Evolutionary conservation across 2,888 invertebrate species (phyloP).

Genomic region (Eilema caniola): DNA sequence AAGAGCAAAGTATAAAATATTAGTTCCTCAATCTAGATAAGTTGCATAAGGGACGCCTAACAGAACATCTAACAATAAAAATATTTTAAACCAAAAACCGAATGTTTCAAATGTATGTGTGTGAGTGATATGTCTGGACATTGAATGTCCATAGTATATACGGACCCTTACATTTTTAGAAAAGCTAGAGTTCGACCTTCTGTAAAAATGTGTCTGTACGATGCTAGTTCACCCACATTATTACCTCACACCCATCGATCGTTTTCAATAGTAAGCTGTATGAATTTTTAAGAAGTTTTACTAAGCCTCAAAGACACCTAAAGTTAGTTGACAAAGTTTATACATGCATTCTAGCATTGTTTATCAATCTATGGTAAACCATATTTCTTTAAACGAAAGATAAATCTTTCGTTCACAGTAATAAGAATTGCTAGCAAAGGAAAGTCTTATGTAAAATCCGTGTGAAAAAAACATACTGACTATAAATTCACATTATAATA

Average conservation of each 20-base stretch:
- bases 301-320: slow-evolving; percentile 33
- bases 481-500: too few relatives aligned
- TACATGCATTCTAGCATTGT: neutral
- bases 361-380: too few relatives aligned
- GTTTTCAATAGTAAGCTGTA: slow-evolving; percentile 45
- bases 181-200: slow-evolving; percentile 29
- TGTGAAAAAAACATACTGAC: too few relatives aligned
- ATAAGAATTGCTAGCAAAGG: too few relatives aligned
- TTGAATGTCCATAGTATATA: slow-evolving; percentile 12
- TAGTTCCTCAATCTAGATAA: neutral
- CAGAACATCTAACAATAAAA: neutral
- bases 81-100: neutral
- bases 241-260: slow-evolving; percentile 42
- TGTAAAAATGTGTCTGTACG: slow-evolving; percentile 34
- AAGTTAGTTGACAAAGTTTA: slow-evolving; percentile 34
- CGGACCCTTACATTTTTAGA: slow-evolving; percentile 16
- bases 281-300: slow-evolving; percentile 37
- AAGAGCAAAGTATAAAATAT: neutral
- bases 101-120: neutral
- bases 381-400: too few relatives aligned
- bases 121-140: neutral
- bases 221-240: slow-evolving; percentile 33
- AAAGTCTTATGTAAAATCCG: too few relatives aligned
- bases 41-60: neutral
- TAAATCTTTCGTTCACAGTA: too few relatives aligned